phyloP scores from a whole-genome alignment of 2,113 vertebrate species.

The Microcebus lehilahytsara region DNA sequence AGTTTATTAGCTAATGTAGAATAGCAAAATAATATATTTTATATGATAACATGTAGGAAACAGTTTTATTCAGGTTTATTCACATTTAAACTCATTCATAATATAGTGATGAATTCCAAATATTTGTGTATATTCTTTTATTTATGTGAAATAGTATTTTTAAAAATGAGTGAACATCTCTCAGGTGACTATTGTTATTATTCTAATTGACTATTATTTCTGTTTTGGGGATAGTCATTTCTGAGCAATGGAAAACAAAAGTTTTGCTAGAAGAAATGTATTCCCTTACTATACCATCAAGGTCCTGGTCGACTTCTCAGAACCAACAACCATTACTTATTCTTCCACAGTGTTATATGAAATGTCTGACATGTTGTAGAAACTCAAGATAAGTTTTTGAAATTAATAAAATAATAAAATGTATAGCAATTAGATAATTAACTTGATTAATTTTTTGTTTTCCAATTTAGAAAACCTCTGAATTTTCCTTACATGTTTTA shows the following conservation, averaged over 20 bases:
- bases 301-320: not conserved
- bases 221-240: not conserved
- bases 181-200: not conserved
- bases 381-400: not conserved
- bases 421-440: not conserved
- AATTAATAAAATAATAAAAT: not conserved
- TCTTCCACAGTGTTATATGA: not conserved
- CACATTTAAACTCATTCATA: not conserved
- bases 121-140: not conserved
- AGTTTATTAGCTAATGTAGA: not conserved
- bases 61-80: not conserved
- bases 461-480: not conserved
- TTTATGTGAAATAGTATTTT: not conserved
- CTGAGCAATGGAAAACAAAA: not conserved
- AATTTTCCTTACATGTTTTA: not conserved
- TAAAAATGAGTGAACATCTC: not conserved
- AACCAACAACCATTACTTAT: not conserved
- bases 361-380: not conserved
- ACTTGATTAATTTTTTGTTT: not conserved
- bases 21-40: not conserved
- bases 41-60: not conserved
- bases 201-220: not conserved
- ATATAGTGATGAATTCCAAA: not conserved
- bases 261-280: not conserved
- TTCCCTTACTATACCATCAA: not conserved